Evolutionary conservation across 2,888 invertebrate species (phyloP), one percentile per base, ranked within the genome.

Genomic region (Agrotis ipsilon): DNA sequence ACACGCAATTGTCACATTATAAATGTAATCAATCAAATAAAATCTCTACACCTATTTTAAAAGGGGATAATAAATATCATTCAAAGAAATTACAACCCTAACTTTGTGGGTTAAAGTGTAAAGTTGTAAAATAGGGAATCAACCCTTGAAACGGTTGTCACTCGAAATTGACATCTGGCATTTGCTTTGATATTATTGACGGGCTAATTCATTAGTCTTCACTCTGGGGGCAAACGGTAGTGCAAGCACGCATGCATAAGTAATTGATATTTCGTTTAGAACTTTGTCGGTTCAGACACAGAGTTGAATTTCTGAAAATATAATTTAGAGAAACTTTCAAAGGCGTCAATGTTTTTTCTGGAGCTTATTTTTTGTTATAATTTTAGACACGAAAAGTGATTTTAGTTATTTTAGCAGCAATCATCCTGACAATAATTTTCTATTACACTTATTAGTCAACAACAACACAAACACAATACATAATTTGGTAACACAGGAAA

Each of bases 171-270:
- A 93, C 93, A 93, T 92, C 91, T 92, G 92, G 91, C 90, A 90
- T 90, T 88, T 89, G 90, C 92, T 93, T 93, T 92, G 90, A 92
- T 92, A 92, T 91, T 91, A 93, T 92, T 93, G 93, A 94, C 90
- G 88, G 90, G 89, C 87, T 94, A 93, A 94, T 94, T 93, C 91
- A 93, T 93, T 92, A 90, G 89, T 86, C 84, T 82, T 85, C 83
- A 83, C 88, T 75, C 64, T 84, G 83, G 87, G 89, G 87, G 87
- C 82, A 69, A 84, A 84, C 77, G 61, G 70, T 75, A 75, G 69
- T 76, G 72, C 67, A 64, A 57, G 63, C 59, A 66, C 70, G 70
- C 57, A 66, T 72, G 70, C 57, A 66, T 72, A 45, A 62, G 18
- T 65, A 61, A 57, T 54, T 57, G 9, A n/a, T 58, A 32, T 27